Evolutionary conservation across 2,113 vertebrate species (phyloP).

Genomic region (Cricetomys ansorgei): DNA sequence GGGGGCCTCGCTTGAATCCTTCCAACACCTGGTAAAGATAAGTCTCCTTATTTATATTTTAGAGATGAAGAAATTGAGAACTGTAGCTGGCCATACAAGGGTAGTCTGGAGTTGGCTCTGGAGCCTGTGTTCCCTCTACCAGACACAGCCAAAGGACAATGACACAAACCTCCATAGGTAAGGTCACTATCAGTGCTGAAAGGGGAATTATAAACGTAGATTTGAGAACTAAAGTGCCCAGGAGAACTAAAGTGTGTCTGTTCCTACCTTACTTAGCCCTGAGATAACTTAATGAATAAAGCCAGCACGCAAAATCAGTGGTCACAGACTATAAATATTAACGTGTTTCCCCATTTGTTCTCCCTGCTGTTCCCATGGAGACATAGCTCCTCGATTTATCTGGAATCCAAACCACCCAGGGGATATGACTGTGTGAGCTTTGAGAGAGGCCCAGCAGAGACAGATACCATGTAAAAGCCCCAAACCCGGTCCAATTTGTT

Average conservation of each 20-base stretch:
- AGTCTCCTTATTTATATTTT: not conserved
- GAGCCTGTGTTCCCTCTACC: not conserved
- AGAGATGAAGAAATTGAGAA: constrained; percentile 4
- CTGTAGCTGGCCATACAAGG: not conserved
- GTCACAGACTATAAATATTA: constrained; percentile 82
- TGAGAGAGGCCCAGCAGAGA: not conserved
- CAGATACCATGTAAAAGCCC: not conserved
- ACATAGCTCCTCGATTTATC: constrained; percentile 73
- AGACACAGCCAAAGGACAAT: not conserved
- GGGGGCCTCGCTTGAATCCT: not conserved
- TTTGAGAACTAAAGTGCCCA: not conserved
- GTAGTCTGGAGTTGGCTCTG: not conserved
- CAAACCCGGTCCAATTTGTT: not conserved
- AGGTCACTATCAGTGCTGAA: not conserved
- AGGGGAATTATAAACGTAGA: not conserved
- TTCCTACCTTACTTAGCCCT: constrained; percentile 42
- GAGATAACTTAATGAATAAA: constrained; percentile 74
- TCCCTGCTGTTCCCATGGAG: constrained; percentile 86
- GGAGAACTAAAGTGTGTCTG: constrained; percentile 28
- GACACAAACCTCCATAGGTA: not conserved
- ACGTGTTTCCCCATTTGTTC: constrained; percentile 80
- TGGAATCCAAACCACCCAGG: constrained; percentile 75
- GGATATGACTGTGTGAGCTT: constrained; percentile 53
- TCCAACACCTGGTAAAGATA: not conserved
- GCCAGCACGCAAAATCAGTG: constrained; percentile 74